Evolutionary conservation across 2,888 invertebrate species (phyloP).

Genomic region (Drosophila kanekoi): DNA sequence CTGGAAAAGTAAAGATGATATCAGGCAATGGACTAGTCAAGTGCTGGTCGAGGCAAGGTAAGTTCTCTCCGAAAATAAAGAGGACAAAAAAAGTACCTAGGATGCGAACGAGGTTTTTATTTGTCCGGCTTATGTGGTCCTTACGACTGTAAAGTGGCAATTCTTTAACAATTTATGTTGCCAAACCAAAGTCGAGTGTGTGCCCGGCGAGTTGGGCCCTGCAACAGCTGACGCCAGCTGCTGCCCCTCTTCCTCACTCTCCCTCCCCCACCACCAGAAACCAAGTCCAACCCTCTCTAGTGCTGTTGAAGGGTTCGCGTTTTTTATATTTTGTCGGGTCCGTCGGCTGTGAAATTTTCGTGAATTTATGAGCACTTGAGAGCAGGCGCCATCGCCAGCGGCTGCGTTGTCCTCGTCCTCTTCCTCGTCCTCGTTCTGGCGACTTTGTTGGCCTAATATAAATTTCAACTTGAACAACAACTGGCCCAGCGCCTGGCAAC

Average conservation of each 20-base stretch:
- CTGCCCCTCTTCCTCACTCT: neutral
- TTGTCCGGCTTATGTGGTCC: constrained; percentile 73
- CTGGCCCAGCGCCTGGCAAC: constrained; percentile 58
- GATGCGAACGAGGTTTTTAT: constrained; percentile 60
- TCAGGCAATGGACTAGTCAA: constrained; percentile 20
- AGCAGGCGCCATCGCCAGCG: constrained; percentile 73
- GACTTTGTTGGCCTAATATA: constrained; percentile 79
- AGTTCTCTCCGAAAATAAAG: constrained; percentile 7
- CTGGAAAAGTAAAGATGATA: constrained; percentile 31
- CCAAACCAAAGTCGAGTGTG: constrained; percentile 71
- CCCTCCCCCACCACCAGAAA: neutral
- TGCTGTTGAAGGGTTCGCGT: constrained; percentile 55
- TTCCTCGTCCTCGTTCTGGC: constrained; percentile 40
- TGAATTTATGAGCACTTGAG: constrained; percentile 83
- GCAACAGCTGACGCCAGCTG: constrained; percentile 72
- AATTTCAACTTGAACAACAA: constrained; percentile 71
- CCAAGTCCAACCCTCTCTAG: neutral
- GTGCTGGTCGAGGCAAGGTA: constrained; percentile 24
- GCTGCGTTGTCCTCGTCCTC: constrained; percentile 54
- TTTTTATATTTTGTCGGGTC: constrained; percentile 69
- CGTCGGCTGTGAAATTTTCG: constrained; percentile 79
- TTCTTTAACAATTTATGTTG: constrained; percentile 81
- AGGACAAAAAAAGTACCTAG: constrained; percentile 1
- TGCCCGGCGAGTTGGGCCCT: constrained; percentile 15
- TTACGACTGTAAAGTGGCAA: constrained; percentile 82